Evolutionary conservation across 2,797 vertebrate species (phyloP).

Genomic region (Danionella dracula): DNA sequence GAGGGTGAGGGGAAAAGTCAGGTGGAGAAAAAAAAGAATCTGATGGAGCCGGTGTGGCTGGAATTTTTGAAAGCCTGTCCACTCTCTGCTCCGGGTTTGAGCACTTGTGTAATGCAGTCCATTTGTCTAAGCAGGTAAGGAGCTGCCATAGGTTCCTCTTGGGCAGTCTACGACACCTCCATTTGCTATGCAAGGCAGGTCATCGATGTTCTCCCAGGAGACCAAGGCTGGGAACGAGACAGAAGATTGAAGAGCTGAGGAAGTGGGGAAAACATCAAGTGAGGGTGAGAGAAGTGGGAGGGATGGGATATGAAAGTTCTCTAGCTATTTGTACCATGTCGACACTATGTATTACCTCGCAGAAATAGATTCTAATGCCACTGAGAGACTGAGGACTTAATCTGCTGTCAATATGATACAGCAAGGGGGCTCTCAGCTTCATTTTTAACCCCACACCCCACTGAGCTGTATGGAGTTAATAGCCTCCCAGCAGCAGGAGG

Average conservation of each 20-base stretch:
- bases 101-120: slow-evolving; percentile 43
- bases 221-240: background rate
- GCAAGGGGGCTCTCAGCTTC: slow-evolving; percentile 15
- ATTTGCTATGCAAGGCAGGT: slow-evolving; percentile 39
- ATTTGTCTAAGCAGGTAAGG: slow-evolving; percentile 52
- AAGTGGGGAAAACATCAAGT: background rate
- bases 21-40: slow-evolving; percentile 21
- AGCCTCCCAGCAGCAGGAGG: slow-evolving; percentile 42
- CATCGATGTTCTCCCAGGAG: slow-evolving; percentile 24
- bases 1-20: background rate
- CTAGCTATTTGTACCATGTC: slow-evolving; percentile 9
- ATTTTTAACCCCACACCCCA: slow-evolving; percentile 40
- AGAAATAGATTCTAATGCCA: slow-evolving; percentile 31
- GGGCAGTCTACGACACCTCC: slow-evolving; percentile 19
- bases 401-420: slow-evolving; percentile 48
- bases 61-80: slow-evolving; percentile 31
- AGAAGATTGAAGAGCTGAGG: background rate
- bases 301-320: slow-evolving; percentile 23
- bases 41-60: slow-evolving; percentile 26
- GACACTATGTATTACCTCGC: slow-evolving; percentile 24
- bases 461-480: slow-evolving; percentile 39
- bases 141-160: slow-evolving; percentile 50
- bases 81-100: slow-evolving; percentile 23
- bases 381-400: slow-evolving; percentile 43
- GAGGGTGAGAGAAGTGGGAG: background rate